Evolutionary conservation across 2,113 vertebrate species (phyloP).

Genomic region (Festucalex cinctus): DNA sequence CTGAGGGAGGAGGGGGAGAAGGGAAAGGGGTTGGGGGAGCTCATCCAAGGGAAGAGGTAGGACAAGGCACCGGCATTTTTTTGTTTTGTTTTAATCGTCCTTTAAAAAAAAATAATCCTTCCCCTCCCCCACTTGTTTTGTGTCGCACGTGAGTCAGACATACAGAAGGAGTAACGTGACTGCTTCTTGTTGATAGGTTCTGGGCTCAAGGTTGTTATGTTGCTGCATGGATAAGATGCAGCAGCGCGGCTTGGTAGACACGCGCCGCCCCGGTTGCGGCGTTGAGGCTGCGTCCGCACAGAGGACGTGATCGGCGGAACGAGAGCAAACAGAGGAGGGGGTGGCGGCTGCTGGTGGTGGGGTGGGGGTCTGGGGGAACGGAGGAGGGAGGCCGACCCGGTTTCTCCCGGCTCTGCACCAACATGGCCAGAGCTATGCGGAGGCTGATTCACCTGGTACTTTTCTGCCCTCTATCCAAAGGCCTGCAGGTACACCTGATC

Average conservation of each 20-base stretch:
- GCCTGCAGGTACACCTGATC: conserved; percentile 73
- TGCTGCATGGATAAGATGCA: background rate
- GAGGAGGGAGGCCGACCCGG: background rate
- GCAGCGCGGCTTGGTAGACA: background rate
- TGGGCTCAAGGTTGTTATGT: background rate
- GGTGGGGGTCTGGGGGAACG: too few species aligned
- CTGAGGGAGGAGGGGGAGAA: background rate
- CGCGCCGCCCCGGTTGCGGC: background rate
- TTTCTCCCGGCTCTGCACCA: conserved; percentile 11
- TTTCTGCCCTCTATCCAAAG: conserved; percentile 85
- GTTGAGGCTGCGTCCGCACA: background rate
- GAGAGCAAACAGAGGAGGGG: background rate
- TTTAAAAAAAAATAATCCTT: too few species aligned
- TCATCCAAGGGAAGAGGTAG: background rate
- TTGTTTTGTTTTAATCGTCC: too few species aligned
- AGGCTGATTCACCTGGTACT: conserved; percentile 84
- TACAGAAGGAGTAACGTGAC: background rate
- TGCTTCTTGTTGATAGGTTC: background rate
- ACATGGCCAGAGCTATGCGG: conserved; percentile 82
- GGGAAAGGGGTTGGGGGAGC: background rate
- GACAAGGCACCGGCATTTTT: background rate
- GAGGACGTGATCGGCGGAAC: conserved; percentile 48
- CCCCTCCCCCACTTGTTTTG: background rate
- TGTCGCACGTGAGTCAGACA: background rate
- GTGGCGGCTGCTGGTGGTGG: background rate